These are phyloP conservation scores for Calephelis virginiensis DNA, from an alignment of 1,140 invertebrate species.

Conservation along the genomic window DNA sequence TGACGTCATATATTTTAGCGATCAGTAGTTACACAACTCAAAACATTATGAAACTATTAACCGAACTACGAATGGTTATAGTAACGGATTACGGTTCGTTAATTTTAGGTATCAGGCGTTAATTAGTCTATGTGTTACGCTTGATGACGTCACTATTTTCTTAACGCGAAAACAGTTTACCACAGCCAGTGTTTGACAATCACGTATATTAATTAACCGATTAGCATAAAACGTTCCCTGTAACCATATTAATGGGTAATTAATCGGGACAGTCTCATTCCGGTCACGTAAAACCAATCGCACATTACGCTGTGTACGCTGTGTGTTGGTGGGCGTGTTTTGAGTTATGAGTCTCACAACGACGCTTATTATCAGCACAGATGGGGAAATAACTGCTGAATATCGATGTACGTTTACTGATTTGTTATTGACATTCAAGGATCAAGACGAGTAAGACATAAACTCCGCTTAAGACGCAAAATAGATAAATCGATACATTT, in stretches of 20 bases:
- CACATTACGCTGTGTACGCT: constrained; percentile 28
- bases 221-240: constrained; percentile 9
- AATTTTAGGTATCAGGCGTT: too few relatives aligned
- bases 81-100: too few relatives aligned
- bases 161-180: not conserved
- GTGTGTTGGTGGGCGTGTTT: constrained; percentile 31
- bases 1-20: too few relatives aligned
- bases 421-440: too few relatives aligned
- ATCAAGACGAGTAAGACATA: too few relatives aligned
- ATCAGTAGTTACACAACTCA: too few relatives aligned
- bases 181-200: not conserved
- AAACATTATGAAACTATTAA: too few relatives aligned
- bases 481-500: too few relatives aligned
- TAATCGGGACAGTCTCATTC: constrained; percentile 27
- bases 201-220: constrained; percentile 11
- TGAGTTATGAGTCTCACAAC: constrained; percentile 19
- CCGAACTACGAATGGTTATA: too few relatives aligned
- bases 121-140: too few relatives aligned
- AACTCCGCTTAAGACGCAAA: too few relatives aligned
- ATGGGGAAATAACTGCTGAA: not conserved
- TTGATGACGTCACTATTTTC: too few relatives aligned
- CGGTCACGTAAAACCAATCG: constrained; percentile 39
- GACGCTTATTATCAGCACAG: not conserved
- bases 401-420: not conserved
- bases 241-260: constrained; percentile 15